Evolutionary conservation across 2,797 vertebrate genomes (phyloP).

Genomic region (Leucoraja ocellata): DNA sequence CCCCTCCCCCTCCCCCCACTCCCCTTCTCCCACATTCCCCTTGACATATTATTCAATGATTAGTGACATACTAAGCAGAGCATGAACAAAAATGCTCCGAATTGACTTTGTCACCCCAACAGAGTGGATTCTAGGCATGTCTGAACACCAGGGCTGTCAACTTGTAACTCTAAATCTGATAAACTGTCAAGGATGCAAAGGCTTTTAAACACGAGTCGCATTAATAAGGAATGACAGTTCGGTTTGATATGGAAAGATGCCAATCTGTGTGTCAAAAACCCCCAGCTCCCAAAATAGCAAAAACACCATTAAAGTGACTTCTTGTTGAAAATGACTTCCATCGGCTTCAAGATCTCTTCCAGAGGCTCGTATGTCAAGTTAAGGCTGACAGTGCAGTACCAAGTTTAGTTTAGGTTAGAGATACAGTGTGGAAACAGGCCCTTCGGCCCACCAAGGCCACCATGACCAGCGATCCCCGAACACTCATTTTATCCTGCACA

Average conservation of each 20-base stretch:
- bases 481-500: no score
- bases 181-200: slow-evolving; percentile 18
- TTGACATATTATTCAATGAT: neutral
- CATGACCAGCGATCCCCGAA: no score
- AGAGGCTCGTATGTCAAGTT: neutral
- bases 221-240: neutral
- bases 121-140: neutral
- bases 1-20: no score
- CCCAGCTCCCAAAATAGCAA: neutral
- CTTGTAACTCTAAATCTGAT: neutral
- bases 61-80: neutral
- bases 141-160: neutral
- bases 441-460: no score
- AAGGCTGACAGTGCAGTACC: neutral
- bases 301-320: neutral
- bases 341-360: neutral
- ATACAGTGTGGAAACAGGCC: no score
- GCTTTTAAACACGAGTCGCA: neutral
- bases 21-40: neutral
- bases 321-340: neutral
- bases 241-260: slow-evolving; percentile 11
- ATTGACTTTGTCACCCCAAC: neutral
- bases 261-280: neutral
- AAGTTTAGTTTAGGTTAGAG: no score
- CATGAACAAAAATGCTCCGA: neutral